A percentile compares a stretch with the other conserved stretches of the same genome.
Evolutionary conservation across 2,797 vertebrate species (phyloP).

Genomic region (Gadopsis marmoratus): DNA sequence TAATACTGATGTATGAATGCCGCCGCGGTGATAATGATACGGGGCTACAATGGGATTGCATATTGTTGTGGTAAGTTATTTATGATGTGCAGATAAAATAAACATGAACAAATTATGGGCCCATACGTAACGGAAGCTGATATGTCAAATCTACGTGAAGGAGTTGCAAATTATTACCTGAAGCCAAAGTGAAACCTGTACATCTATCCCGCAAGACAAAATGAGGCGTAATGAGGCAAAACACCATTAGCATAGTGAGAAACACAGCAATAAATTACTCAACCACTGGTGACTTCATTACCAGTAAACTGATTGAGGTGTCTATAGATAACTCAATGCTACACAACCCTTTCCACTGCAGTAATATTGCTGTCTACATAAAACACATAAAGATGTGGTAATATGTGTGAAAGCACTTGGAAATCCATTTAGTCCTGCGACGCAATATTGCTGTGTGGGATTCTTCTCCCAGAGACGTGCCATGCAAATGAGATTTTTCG

Average conservation of each 20-base stretch:
- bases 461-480: constrained; percentile 69
- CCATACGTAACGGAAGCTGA: constrained; percentile 41
- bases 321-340: constrained; percentile 69
- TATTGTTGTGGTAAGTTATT: constrained; percentile 46
- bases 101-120: constrained; percentile 60
- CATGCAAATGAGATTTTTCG: constrained; percentile 76
- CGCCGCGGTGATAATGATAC: constrained; percentile 27
- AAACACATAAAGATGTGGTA: constrained; percentile 76
- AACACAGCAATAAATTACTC: constrained; percentile 77
- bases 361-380: constrained; percentile 68
- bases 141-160: constrained; percentile 25
- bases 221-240: constrained; percentile 76
- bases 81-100: constrained; percentile 57
- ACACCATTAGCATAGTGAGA: constrained; percentile 65
- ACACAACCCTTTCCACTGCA: constrained; percentile 53
- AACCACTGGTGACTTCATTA: constrained; percentile 77
- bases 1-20: constrained; percentile 56
- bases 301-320: constrained; percentile 73
- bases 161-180: constrained; percentile 59
- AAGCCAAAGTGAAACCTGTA: constrained; percentile 39
- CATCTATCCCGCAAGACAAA: constrained; percentile 54
- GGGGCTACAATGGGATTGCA: constrained; percentile 24
- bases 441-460: constrained; percentile 71
- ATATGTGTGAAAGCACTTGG: constrained; percentile 70
- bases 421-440: constrained; percentile 79